Evolutionary conservation across 2,113 vertebrate species (phyloP), one percentile per base, ranked within the genome.

Genomic region (Ceyx melanurus): DNA sequence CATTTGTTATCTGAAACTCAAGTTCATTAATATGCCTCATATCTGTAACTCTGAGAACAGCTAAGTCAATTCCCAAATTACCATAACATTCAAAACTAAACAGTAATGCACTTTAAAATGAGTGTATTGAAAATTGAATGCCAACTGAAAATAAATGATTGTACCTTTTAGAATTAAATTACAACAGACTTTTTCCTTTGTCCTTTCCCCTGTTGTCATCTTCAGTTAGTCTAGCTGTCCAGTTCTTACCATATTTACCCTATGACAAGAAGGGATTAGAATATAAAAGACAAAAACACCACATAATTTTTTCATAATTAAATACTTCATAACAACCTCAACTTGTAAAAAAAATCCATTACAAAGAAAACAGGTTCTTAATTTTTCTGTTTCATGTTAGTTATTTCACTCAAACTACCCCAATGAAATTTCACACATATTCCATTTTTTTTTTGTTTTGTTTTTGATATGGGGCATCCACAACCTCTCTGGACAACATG

Each of bases 31-130:
- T 96, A 92, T 88, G 93, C 88, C 70, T 97, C 92, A 51, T 95
- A 95, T 96, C 95, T 97, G 46, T 93, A 92, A 96, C 95, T 96
- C 96, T 89, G 94, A 96, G 93, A 97, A 98, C 97, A 98, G 95
- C 97, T 95, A 97, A 97, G 98, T 98, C 97, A 96, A 97, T 97
- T 97, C 92, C 82, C 94, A 94, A 97, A 97, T 97, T 98, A 97
- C 95, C 93, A 96, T 97, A 98, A 96, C 96, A 97, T 96, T 97
- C 97, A 96, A 96, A 97, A 94, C 97, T 94, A 97, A 97, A 97
- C 91, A 96, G 96, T 97, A 98, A 98, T 98, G 96, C 94, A 96
- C 98, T 98, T 98, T 97, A 98, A 98, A 98, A 97, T 96, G 94
- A 97, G 93, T 94, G 73, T 87, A 97, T 97, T 97, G 96, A 93